Evolutionary conservation across 2,113 vertebrate genomes (phyloP).

Genomic region (Chitala chitala): DNA sequence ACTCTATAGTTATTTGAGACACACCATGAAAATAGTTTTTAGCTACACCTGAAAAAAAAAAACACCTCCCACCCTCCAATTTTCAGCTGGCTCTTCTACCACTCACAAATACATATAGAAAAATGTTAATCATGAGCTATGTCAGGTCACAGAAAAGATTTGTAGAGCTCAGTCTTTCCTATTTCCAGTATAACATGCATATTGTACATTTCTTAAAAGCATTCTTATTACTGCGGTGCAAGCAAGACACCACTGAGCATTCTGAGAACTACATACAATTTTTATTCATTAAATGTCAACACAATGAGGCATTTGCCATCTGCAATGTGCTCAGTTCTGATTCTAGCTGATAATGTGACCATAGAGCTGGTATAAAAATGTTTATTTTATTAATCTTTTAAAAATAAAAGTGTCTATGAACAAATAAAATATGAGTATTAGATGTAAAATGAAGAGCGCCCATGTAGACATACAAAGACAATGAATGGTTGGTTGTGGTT

Average conservation of each 20-base stretch:
- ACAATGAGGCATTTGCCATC: too few relatives aligned
- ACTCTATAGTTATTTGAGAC: not conserved
- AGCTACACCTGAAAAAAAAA: not conserved
- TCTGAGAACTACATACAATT: conserved; percentile 1
- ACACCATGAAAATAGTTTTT: conserved; percentile 2
- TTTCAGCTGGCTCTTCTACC: not conserved
- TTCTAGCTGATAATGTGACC: too few relatives aligned
- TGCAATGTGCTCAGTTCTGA: too few relatives aligned
- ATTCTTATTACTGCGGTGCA: conserved; percentile 4
- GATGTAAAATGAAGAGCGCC: not conserved
- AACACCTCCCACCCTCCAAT: not conserved
- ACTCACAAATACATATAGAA: not conserved
- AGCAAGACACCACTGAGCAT: conserved; percentile 12
- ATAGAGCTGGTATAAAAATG: not conserved
- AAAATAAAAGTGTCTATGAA: not conserved
- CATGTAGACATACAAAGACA: conserved; percentile 14
- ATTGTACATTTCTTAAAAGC: conserved; percentile 16
- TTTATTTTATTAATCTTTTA: too few relatives aligned
- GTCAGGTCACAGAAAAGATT: not conserved
- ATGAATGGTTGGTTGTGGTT: conserved; percentile 3
- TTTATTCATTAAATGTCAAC: not conserved
- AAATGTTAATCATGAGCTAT: not conserved
- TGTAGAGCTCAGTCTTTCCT: not conserved
- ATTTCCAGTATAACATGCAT: conserved; percentile 16
- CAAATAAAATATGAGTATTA: not conserved